phyloP scores from a whole-genome alignment of 2,888 invertebrate genomes.

The Diogma glabrata region DNA sequence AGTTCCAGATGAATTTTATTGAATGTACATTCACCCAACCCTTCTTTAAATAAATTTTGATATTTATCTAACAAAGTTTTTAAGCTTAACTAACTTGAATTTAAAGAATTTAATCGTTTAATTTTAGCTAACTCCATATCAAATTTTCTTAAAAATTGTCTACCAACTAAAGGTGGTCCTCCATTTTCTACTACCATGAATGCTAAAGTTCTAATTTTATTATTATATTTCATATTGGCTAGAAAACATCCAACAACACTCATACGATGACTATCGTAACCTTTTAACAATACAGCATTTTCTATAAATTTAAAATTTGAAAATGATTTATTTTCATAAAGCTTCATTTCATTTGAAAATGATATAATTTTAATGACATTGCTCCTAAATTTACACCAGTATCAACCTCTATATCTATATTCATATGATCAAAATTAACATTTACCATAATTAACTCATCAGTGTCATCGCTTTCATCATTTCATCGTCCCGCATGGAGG shows the following conservation, averaged over 20 bases:
- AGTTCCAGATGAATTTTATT: conserved; percentile 7
- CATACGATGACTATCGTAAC: background rate
- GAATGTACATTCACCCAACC: conserved; percentile 8
- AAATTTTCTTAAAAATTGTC: conserved; percentile 5
- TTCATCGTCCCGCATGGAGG: too few relatives aligned
- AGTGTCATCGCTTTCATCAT: too few relatives aligned
- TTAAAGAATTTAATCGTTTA: background rate
- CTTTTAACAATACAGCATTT: background rate
- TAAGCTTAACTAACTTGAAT: too few relatives aligned
- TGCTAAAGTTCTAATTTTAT: background rate
- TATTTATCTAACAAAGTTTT: background rate
- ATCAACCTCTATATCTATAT: too few relatives aligned
- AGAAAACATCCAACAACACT: background rate
- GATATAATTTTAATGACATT: too few relatives aligned
- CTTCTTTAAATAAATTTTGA: conserved; percentile 6
- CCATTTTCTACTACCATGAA: conserved; percentile 1
- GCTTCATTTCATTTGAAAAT: too few relatives aligned
- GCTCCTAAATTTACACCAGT: too few relatives aligned
- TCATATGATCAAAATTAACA: too few relatives aligned
- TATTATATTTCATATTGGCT: background rate
- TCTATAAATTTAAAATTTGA: background rate
- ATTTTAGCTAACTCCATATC: too few relatives aligned
- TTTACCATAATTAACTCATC: too few relatives aligned
- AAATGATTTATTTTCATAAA: background rate
- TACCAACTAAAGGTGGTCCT: background rate